phyloP scores from a whole-genome alignment of 2,888 invertebrate species.

The Ctenicera cuprea region DNA sequence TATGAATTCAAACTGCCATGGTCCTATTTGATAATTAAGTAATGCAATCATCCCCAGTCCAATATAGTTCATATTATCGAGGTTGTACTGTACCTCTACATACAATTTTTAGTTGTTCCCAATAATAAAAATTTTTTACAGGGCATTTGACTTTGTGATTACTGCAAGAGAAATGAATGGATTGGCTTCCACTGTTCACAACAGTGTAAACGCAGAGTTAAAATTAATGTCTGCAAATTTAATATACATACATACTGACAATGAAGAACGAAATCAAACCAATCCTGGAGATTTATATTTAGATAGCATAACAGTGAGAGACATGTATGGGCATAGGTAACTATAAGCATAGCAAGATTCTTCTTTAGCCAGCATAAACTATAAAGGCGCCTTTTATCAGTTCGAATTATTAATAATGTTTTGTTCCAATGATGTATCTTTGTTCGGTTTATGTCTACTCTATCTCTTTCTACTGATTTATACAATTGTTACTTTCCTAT shows the following conservation, averaged over 20 bases:
- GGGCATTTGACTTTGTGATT: background rate
- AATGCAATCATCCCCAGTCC: too few relatives aligned
- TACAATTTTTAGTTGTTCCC: background rate
- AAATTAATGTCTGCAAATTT: constrained; percentile 65
- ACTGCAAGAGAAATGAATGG: constrained; percentile 59
- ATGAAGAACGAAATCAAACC: constrained; percentile 62
- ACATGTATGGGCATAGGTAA: constrained; percentile 71
- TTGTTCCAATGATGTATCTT: too few relatives aligned
- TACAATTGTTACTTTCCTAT: too few relatives aligned
- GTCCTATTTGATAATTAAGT: too few relatives aligned
- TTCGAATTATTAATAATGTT: too few relatives aligned
- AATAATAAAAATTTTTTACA: background rate
- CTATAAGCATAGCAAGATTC: constrained; percentile 27
- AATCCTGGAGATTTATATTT: constrained; percentile 59
- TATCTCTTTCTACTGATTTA: too few relatives aligned
- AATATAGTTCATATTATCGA: too few relatives aligned
- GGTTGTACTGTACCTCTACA: too few relatives aligned
- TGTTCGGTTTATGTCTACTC: too few relatives aligned
- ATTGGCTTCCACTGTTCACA: constrained; percentile 69
- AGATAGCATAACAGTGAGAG: constrained; percentile 67
- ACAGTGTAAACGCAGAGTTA: constrained; percentile 62
- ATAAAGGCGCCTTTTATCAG: too few relatives aligned
- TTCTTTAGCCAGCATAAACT: too few relatives aligned
- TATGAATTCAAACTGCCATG: too few relatives aligned
- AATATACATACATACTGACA: constrained; percentile 64